Percentiles rank a stretch among this genome's conserved stretches.
Evolutionary conservation across 2,888 invertebrate genomes (phyloP).

Genomic region (Euzophera pinguis): DNA sequence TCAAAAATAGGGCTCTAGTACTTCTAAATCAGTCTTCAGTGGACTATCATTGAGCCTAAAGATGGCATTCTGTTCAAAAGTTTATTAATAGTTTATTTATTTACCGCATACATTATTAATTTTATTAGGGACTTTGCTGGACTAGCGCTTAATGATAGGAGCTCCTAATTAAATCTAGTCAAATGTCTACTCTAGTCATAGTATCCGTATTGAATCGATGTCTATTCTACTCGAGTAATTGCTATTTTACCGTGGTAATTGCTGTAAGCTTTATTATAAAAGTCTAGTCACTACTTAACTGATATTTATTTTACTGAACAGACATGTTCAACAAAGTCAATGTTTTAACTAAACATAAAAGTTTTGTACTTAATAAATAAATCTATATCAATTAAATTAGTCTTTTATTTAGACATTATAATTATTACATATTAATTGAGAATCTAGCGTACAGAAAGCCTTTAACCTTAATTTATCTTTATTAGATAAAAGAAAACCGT

Average conservation of each 20-base stretch:
- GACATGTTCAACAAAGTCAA: conserved; percentile 15
- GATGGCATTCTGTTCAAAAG: too few relatives aligned
- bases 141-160: too few relatives aligned
- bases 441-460: too few relatives aligned
- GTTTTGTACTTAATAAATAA: conserved; percentile 42
- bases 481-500: too few relatives aligned
- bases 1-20: too few relatives aligned
- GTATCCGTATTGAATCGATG: conserved; percentile 20
- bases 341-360: conserved; percentile 25
- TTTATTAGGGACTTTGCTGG: too few relatives aligned
- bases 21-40: too few relatives aligned
- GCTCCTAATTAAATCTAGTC: conserved; percentile 21
- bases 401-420: background rate
- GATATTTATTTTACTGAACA: too few relatives aligned
- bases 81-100: too few relatives aligned
- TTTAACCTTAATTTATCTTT: too few relatives aligned
- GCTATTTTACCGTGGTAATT: conserved; percentile 15
- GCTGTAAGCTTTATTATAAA: conserved; percentile 4
- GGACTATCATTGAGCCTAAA: background rate
- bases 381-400: conserved; percentile 18
- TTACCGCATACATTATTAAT: too few relatives aligned
- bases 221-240: conserved; percentile 26
- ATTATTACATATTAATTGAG: too few relatives aligned
- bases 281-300: background rate
- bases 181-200: conserved; percentile 11